Conservation (phyloP, 1,140 invertebrate genomes). For the Micrasema longulum region DNA sequence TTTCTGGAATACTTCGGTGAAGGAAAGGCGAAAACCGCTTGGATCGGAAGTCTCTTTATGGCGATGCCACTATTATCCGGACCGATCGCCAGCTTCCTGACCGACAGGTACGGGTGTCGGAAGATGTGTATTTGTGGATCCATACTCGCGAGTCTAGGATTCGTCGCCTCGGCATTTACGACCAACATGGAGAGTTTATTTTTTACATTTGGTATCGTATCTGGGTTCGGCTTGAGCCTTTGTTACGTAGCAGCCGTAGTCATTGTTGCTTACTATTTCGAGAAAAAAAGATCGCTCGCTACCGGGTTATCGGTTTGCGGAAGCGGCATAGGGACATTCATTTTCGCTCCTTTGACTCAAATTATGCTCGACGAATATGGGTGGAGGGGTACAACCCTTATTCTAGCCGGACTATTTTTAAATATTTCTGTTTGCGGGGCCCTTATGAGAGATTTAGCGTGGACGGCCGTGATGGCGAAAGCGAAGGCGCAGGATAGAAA, state of each 20-base stretch:
- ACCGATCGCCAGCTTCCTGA: slow-evolving; percentile 88
- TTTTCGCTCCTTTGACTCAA: slow-evolving; percentile 90
- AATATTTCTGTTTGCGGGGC: slow-evolving; percentile 90
- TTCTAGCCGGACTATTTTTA: slow-evolving; percentile 86
- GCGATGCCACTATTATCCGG: slow-evolving; percentile 90
- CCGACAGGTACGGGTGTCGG: slow-evolving; percentile 87
- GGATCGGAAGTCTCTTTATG: slow-evolving; percentile 91
- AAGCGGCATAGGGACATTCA: slow-evolving; percentile 89
- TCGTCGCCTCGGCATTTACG: slow-evolving; percentile 82
- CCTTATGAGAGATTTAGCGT: slow-evolving; percentile 84
- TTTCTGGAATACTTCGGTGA: slow-evolving; percentile 84
- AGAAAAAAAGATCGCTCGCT: slow-evolving; percentile 89
- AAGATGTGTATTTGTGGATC: slow-evolving; percentile 85
- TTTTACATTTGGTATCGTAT: slow-evolving; percentile 86
- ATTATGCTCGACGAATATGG: slow-evolving; percentile 82
- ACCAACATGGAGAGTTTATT: slow-evolving; percentile 84
- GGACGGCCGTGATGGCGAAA: slow-evolving; percentile 76
- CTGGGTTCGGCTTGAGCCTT: slow-evolving; percentile 87
- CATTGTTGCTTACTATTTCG: slow-evolving; percentile 96
- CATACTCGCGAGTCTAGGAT: slow-evolving; percentile 82
- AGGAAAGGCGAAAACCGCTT: slow-evolving; percentile 88
- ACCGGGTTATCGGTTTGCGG: slow-evolving; percentile 94
- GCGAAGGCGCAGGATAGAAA: slow-evolving; percentile 73
- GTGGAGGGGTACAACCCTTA: slow-evolving; percentile 86
- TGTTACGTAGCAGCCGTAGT: slow-evolving; percentile 92